Evolutionary conservation across 2,888 invertebrate genomes (phyloP).

Genomic region (Sylvicola cinctus): DNA sequence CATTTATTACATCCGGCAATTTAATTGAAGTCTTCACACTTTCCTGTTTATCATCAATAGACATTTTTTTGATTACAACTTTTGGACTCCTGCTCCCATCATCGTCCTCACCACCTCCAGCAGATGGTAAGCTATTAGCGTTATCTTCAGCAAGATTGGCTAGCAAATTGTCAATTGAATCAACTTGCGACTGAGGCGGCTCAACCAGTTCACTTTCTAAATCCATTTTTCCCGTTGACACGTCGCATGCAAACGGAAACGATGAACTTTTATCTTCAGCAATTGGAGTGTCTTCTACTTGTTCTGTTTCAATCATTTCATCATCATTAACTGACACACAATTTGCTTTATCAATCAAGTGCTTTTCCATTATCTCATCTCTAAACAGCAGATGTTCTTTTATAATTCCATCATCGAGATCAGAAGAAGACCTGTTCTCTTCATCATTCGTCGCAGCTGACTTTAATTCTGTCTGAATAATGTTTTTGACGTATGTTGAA

Average conservation of each 20-base stretch:
- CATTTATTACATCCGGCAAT: background rate
- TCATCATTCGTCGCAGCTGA: too few relatives aligned
- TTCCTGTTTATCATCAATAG: background rate
- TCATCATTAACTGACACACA: too few relatives aligned
- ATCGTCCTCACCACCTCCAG: constrained; percentile 14
- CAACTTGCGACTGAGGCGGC: background rate
- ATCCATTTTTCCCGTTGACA: constrained; percentile 6
- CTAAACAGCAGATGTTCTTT: too few relatives aligned
- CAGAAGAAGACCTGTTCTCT: too few relatives aligned
- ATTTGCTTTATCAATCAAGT: too few relatives aligned
- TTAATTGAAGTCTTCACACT: background rate
- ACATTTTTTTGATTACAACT: constrained; percentile 7
- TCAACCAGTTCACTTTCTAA: background rate
- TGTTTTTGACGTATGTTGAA: too few relatives aligned
- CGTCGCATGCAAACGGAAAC: constrained; percentile 18
- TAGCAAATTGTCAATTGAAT: constrained; percentile 17
- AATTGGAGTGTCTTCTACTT: constrained; percentile 10
- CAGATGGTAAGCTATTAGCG: constrained; percentile 25
- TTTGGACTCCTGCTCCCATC: background rate
- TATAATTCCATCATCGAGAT: too few relatives aligned
- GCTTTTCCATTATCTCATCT: too few relatives aligned
- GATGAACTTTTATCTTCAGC: constrained; percentile 19
- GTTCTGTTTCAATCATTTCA: constrained; percentile 1
- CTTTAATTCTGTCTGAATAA: too few relatives aligned
- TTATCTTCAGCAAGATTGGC: constrained; percentile 24